Percentiles rank a stretch among this genome's conserved stretches.
These are phyloP conservation scores for Pandemis corylana DNA, from an alignment of 2,888 invertebrate species.

Conservation along the genomic window DNA sequence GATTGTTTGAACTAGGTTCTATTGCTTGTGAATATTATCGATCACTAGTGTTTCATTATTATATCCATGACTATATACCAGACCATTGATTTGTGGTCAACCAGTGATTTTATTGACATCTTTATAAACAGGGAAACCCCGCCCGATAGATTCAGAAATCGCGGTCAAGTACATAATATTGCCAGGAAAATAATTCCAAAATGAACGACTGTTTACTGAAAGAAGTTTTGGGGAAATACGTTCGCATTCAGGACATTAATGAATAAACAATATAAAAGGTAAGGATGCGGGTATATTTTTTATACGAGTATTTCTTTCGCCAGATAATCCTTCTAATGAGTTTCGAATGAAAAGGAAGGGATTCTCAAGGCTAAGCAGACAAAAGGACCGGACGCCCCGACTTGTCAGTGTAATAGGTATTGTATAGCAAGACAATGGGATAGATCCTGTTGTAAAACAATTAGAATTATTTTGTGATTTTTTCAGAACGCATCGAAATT, in stretches of 20 bases:
- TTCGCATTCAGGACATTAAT: neutral
- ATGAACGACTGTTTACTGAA: neutral
- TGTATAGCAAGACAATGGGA: constrained; percentile 49
- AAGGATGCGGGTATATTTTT: neutral
- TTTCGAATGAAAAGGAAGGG: constrained; percentile 35
- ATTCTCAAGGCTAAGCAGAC: constrained; percentile 45
- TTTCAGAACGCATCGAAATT: neutral
- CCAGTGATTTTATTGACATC: neutral
- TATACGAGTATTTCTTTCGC: neutral
- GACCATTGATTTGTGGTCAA: neutral
- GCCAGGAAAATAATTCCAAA: neutral
- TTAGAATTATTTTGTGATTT: neutral
- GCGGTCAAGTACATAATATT: neutral
- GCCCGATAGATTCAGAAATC: neutral
- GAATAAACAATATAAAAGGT: constrained; percentile 18
- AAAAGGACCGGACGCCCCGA: constrained; percentile 46
- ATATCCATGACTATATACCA: neutral
- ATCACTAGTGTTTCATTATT: neutral
- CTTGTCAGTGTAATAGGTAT: constrained; percentile 48
- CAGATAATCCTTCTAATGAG: constrained; percentile 35
- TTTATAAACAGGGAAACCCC: neutral
- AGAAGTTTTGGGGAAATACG: neutral
- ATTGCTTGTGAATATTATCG: neutral
- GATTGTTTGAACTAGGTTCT: neutral
- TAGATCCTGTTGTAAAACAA: constrained; percentile 20